Base-by-base conservation (phyloP, 2,888 invertebrate genomes). In the Leptopilina myrica region DNA sequence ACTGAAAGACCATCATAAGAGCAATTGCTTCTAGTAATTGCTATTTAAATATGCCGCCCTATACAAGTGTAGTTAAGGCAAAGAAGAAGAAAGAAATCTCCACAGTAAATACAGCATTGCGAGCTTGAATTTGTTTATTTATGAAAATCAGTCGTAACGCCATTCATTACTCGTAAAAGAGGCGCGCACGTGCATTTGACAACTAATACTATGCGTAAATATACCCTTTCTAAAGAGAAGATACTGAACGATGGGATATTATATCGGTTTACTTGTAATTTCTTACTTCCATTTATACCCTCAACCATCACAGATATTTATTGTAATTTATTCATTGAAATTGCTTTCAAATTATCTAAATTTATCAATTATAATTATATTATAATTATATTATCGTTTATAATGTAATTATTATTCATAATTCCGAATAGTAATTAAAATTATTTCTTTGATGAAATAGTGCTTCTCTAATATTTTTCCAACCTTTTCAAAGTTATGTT, bases 81-180 rank as follows among this genome's bases (percentile, higher is more conserved):
- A 33, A 33, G 5, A 59, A 59, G 59, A n/a, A 59, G 59, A 56
- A 12, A n/a, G 2, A 59, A 5, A 0, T 11, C 20, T 20, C 9
- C 9, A 62, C n/a, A 20, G 62, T 62, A 62, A 62, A 62, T 62
- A 62, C 62, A 20, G 62, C 62, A 62, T 62, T 9, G 7, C 15
- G 62, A 49, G 12, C 20, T 62, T 62, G 15, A 62, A 62, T 62
- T 62, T 62, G 62, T 62, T 62, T 62, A 62, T 62, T 62, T 62
- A 62, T 62, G 62, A 62, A 62, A 62, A 62, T 62, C 62, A 62
- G 62, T 62, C 62, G 20, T 62, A 62, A 62, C 62, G 62, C 62
- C 20, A 62, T 62, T 62, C 62, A 20, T 62, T 62, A 62, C 15
- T 20, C 62, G 62, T 20, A 62, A 62, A 49, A 20, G 62, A 62